Conservation (phyloP, 2,797 vertebrate genomes). For the Chlorospingus semifuscus region DNA sequence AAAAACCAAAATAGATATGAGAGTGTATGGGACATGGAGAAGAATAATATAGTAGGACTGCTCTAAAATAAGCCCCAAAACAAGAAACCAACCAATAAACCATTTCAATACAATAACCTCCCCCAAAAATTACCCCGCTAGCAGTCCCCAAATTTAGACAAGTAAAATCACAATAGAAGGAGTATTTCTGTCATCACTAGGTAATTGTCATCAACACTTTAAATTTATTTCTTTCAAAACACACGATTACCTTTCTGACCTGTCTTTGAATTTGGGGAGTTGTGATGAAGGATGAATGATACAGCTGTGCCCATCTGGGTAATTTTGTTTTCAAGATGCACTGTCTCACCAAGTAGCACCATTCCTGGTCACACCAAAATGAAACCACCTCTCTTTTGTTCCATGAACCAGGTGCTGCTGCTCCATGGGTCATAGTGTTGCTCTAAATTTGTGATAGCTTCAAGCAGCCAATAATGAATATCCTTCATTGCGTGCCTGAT, state of each 20-base stretch:
- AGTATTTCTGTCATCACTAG: background rate
- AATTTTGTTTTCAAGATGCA: background rate
- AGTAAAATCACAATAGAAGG: background rate
- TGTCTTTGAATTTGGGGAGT: background rate
- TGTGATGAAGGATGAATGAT: background rate
- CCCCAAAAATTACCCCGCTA: background rate
- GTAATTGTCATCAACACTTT: background rate
- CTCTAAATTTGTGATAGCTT: background rate
- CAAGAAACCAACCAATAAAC: background rate
- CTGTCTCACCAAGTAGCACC: rapidly evolving
- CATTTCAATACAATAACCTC: background rate
- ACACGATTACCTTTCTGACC: background rate
- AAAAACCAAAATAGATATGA: background rate
- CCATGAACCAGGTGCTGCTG: background rate
- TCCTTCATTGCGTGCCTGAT: background rate
- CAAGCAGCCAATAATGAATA: background rate
- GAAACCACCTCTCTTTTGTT: background rate
- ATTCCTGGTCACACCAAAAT: background rate
- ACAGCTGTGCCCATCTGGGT: background rate
- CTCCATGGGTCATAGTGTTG: rapidly evolving
- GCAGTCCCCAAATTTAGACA: background rate
- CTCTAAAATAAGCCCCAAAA: background rate
- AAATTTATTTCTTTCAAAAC: background rate
- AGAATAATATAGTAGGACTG: background rate
- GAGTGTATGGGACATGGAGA: background rate